Base-by-base conservation (phyloP, 2,888 invertebrate genomes). In the Drosophila peninsularis region DNA sequence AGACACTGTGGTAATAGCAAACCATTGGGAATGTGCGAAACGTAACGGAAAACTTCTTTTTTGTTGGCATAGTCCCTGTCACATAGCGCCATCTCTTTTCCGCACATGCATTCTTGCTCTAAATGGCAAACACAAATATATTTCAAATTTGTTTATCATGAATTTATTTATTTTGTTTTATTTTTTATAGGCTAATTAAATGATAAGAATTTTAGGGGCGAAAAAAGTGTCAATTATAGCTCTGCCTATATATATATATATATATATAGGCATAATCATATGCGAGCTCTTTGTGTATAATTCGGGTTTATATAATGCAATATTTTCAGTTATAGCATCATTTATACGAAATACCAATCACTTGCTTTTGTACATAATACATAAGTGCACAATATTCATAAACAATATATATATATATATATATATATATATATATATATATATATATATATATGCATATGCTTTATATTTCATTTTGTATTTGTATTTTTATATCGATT, bases 341-440 rank as follows among this genome's bases (percentile, higher is more conserved):
- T 47, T 32, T 47, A 47, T 53, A 75, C 37, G 36, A 53, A 44
- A 52, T 34, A 64, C 76, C 71, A 75, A 75, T 75, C 54, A 21
- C 27, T 60, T 58, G 34, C 45, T 55, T 82, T 69, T 81, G 75
- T 80, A 84, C 78, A 78, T 78, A 61, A 83, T 78, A 78, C 67
- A 74, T 72, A 44, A 57, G 73, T 76, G 55, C 17, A 55, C 32
- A 63, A 57, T 57, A 14, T 61, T 9, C 56, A 36, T 57, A 47
- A 13, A 55, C 55, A 21, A n/a, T 61, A 37, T 63, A 44, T 36
- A 1, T 49, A 57, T 52, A 42, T 58, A 21, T 47, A n/a, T 61
- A 37, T 63, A 44, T 36, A 1, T 49, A 57, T 52, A 42, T 64
- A 17, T 32, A n/a, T 17, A 34, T 60, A 44, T 14, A 21, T 58